Evolutionary conservation across 2,113 vertebrate species (phyloP).

Genomic region (Pseudois nayaur): DNA sequence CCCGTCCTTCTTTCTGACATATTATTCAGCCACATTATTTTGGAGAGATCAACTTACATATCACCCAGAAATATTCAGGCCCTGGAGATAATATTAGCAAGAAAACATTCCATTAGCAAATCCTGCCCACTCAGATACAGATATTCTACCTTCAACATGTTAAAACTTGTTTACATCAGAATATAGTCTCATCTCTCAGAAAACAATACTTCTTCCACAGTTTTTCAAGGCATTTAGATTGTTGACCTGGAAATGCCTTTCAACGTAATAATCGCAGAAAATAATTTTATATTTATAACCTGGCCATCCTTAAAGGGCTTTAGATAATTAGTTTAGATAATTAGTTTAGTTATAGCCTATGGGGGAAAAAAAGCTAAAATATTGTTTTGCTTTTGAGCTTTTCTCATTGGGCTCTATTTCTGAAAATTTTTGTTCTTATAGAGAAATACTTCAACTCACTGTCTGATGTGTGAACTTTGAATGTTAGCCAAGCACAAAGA

Average conservation of each 20-base stretch:
- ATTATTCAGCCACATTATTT: slow-evolving; percentile 25
- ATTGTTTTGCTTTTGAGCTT: neutral
- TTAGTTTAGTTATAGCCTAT: neutral
- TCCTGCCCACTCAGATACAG: neutral
- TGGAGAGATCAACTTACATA: slow-evolving; percentile 42
- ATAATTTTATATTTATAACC: neutral
- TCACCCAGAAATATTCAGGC: slow-evolving; percentile 36
- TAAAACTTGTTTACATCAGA: slow-evolving; percentile 38
- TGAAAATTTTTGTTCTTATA: neutral
- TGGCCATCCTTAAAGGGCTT: neutral
- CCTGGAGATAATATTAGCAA: slow-evolving; percentile 2
- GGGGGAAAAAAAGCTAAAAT: neutral
- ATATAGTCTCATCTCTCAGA: neutral
- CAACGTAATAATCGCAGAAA: neutral
- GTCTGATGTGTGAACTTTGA: slow-evolving; percentile 58
- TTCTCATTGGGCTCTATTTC: neutral
- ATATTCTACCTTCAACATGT: neutral
- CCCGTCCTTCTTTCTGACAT: slow-evolving; percentile 7
- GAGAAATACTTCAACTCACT: slow-evolving; percentile 26
- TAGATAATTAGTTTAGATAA: neutral
- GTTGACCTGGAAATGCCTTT: slow-evolving; percentile 11
- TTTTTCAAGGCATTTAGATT: neutral
- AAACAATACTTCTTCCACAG: neutral
- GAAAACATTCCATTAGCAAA: slow-evolving; percentile 27
- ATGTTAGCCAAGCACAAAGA: slow-evolving; percentile 17